Percentiles rank a stretch among this genome's conserved stretches.
Conservation (phyloP, 1,140 invertebrate species). For the Delia radicum region DNA sequence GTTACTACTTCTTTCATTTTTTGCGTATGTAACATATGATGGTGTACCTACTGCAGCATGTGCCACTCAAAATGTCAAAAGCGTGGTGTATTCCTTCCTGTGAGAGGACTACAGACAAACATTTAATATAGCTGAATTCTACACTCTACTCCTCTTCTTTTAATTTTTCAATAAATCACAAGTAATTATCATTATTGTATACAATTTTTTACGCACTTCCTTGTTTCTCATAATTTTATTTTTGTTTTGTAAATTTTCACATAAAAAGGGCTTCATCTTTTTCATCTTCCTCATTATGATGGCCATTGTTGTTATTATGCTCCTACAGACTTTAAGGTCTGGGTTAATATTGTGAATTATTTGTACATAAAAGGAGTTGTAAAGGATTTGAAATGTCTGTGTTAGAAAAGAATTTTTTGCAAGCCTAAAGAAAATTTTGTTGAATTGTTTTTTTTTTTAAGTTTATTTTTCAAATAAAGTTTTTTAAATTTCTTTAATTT, state of each 20-base stretch:
- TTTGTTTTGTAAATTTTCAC: too few species aligned
- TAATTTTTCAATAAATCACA: background rate
- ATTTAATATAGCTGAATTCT: too few species aligned
- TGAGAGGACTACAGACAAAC: background rate
- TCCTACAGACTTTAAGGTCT: too few species aligned
- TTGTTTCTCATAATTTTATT: background rate
- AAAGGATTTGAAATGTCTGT: too few species aligned
- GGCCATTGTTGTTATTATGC: background rate
- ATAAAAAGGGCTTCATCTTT: too few species aligned
- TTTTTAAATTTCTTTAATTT: background rate
- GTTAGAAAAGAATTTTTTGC: too few species aligned
- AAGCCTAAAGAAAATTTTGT: too few species aligned
- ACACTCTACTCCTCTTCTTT: background rate
- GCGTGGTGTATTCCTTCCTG: too few species aligned
- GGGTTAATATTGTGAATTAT: too few species aligned
- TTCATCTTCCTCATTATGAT: background rate
- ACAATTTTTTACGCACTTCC: too few species aligned
- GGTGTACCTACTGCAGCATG: background rate
- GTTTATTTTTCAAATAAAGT: background rate
- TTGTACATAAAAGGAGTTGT: too few species aligned
- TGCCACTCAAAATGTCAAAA: background rate
- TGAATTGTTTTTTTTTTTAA: background rate
- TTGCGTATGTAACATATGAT: background rate
- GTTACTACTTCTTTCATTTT: background rate
- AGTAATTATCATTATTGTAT: background rate